phyloP scores from a whole-genome alignment of 1,140 invertebrate species.

The Reticulitermes speratus region DNA sequence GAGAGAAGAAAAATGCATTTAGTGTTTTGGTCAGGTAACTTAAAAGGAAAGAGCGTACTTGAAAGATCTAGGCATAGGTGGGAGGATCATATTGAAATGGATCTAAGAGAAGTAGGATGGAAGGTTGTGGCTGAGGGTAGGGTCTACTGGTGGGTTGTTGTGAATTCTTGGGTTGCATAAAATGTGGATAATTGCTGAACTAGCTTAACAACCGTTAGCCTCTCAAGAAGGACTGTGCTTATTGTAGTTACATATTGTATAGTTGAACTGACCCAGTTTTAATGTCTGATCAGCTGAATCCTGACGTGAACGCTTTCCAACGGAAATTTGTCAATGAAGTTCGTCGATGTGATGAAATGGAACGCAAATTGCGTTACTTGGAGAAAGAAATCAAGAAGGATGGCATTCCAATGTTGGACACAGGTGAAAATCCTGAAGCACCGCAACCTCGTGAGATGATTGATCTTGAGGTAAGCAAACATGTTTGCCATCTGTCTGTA shows the following conservation, averaged over 20 bases:
- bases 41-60: too few species aligned
- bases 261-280: background rate
- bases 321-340: constrained; percentile 95
- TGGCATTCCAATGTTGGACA: constrained; percentile 94
- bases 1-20: too few species aligned
- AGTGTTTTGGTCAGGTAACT: too few species aligned
- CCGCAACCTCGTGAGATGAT: constrained; percentile 99
- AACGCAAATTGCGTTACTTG: constrained; percentile 89
- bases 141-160: too few species aligned
- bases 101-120: too few species aligned
- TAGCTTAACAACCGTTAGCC: too few species aligned
- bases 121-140: too few species aligned
- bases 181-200: too few species aligned
- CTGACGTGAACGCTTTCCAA: constrained; percentile 94
- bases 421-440: constrained; percentile 96
- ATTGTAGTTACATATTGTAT: background rate
- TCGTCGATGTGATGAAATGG: constrained; percentile 93
- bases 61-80: too few species aligned
- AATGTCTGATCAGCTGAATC: constrained; percentile 69
- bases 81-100: too few species aligned
- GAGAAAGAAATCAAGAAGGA: constrained; percentile 99
- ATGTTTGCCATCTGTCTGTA: background rate
- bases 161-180: too few species aligned
- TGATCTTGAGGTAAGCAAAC: constrained; percentile 81
- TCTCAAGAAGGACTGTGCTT: too few species aligned